Conservation (phyloP, 1,140 invertebrate genomes). For the Drosophila azteca region DNA sequence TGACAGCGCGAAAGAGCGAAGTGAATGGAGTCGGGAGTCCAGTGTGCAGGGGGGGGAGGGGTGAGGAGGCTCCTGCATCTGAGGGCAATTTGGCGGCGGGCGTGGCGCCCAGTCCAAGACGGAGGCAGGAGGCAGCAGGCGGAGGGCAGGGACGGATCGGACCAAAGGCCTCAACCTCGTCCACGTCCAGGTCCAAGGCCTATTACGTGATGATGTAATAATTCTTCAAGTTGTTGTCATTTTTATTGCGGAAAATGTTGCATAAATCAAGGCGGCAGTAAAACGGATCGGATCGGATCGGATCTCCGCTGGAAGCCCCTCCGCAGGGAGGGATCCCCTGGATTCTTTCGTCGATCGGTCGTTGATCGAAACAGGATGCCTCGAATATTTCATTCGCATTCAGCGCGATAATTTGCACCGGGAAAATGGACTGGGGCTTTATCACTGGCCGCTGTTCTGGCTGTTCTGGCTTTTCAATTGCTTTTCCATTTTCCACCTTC, state of each 20-base stretch:
- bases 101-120: conserved; percentile 57
- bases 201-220: conserved; percentile 81
- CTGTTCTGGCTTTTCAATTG: conserved; percentile 32
- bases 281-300: conserved; percentile 42
- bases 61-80: conserved; percentile 17
- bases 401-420: conserved; percentile 60
- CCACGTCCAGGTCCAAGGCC: conserved; percentile 36
- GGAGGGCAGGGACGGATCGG: too few relatives aligned
- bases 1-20: conserved; percentile 65
- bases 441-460: background rate
- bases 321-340: background rate
- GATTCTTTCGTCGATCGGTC: conserved; percentile 5
- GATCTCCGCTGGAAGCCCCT: conserved; percentile 47
- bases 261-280: conserved; percentile 79
- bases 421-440: conserved; percentile 37
- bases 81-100: conserved; percentile 73
- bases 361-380: conserved; percentile 63
- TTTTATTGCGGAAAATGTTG: conserved; percentile 79
- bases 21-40: conserved; percentile 17
- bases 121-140: conserved; percentile 6
- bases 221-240: conserved; percentile 74
- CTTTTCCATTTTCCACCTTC: conserved; percentile 35
- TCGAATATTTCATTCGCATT: conserved; percentile 63
- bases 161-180: conserved; percentile 22
- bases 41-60: background rate